Evolutionary conservation across 2,888 invertebrate genomes (phyloP).

Genomic region (Formica aserva): DNA sequence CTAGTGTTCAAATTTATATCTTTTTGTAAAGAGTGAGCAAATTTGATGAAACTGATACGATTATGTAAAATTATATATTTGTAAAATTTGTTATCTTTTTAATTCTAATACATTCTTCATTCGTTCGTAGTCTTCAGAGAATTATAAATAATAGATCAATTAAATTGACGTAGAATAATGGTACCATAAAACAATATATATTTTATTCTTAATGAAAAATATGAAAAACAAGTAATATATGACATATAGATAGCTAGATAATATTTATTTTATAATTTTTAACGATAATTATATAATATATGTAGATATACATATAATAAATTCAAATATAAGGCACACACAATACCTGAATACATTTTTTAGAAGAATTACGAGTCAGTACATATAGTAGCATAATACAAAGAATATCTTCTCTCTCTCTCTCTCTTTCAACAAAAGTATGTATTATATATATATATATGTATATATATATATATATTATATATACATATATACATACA

Average conservation of each 20-base stretch:
- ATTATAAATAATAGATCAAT: background rate
- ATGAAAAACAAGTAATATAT: background rate
- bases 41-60: background rate
- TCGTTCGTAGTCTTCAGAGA: background rate
- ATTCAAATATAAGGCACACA: background rate
- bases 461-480: background rate
- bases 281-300: background rate
- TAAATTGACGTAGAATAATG: background rate
- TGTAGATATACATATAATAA: background rate
- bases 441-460: background rate
- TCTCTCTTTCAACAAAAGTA: background rate
- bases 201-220: background rate
- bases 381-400: too few species aligned
- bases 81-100: background rate
- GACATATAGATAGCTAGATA: background rate
- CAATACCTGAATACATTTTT: background rate
- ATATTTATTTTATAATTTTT: constrained; percentile 4
- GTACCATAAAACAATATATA: background rate
- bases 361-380: background rate
- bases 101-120: background rate
- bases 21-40: background rate
- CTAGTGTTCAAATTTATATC: background rate
- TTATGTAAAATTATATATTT: background rate
- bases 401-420: too few species aligned
- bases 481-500: background rate